Evolutionary conservation across 2,113 vertebrate genomes (phyloP), one percentile per base, ranked within the genome.

Genomic region (Rhinoderma darwinii): DNA sequence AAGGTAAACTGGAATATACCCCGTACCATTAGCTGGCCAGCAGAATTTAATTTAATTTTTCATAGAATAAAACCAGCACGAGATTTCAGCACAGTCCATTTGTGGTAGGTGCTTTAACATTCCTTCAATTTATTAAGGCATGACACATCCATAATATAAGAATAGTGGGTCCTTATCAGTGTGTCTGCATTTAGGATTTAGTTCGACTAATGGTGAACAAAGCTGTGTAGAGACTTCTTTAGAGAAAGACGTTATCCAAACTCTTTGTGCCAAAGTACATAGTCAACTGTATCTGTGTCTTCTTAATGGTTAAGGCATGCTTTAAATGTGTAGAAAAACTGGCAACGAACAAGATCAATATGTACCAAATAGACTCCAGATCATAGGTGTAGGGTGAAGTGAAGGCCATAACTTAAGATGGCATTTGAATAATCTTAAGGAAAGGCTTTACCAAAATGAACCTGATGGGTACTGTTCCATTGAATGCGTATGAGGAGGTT

Each of bases 81-180:
- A 51, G 44, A 25, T 56, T 61, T n/a, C 1, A 74, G 89, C 89
- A 89, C 88, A 5, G 88, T 61, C 32, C 43, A n/a, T 43, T 11
- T 27, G 44, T 27, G 0, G 22, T 7, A 78, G 78, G 51, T 86
- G 77, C 86, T 63, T 86, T 70, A 86, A 0, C 1, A 70, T 75
- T 63, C 0, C 44, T 1, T 22, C 0, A 0, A 25, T 61, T 30
- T 43, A 22, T 73, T 41, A 68, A 66, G 2, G 54, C 59, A 44
- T 80, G 12, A 5, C 59, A 12, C 17, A 89, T 72, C 61, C 0
- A 0, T 88, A 59, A 74, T 25, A 39, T 54, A 77, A 82, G 79
- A 20, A 63, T 66, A 82, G 59, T 66, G 79, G 82, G 77, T 47
- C 44, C 12, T 3, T 0, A 0, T 76, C 5, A 0, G 8, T 0